Base-by-base conservation (phyloP, 2,797 vertebrate genomes). In the Enteromius afrohamiltoni region DNA sequence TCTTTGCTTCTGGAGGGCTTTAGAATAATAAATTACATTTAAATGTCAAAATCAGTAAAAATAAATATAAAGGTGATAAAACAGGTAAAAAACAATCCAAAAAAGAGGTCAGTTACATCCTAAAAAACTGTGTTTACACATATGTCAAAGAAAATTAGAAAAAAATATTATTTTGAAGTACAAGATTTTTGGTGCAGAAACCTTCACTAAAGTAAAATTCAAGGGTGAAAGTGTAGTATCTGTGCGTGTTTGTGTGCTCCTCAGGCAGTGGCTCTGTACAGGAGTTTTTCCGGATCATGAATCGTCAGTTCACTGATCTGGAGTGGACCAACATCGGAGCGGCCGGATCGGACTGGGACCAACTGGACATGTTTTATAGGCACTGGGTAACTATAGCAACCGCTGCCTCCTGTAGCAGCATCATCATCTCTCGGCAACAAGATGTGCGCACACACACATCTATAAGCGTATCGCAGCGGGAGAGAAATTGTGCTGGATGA, bases 241-340 rank as follows among this genome's bases (percentile, higher is more conserved):
- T 14, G 1, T 51, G 45, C 31, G 0, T 73, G 45, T 84, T 34
- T 78, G 45, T 85, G 21, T 86, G 17, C 83, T 3, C 83, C 5
- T 76, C 89, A 99, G 97, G 98, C 89, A 97, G 95, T 89, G 94
- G 93, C 88, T 96, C 96, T n/a, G 93, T 97, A 91, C 87, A 94
- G 17, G 95, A 98, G 87, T 99, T 98, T 92, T 99, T 99, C 92
- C 95, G 94, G 88, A 94, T 98, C 91, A 99, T 99, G 98, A 97
- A 95, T 85, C 95, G 97, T 83, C 98, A 98, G 93, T 98, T 99
- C 89, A 99, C 98, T 42, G 95, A 93, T 53, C 91, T 93, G 40
- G 98, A 99, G 90, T 99, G 98, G 98, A 86, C 82, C 83, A 90
- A 92, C 83, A 98, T 99, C 92, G 94, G 90, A 89, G 95, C 94